These are phyloP conservation scores for Lithobates sylvaticus DNA, from an alignment of 2,797 vertebrate genomes.

Conservation along the genomic window DNA sequence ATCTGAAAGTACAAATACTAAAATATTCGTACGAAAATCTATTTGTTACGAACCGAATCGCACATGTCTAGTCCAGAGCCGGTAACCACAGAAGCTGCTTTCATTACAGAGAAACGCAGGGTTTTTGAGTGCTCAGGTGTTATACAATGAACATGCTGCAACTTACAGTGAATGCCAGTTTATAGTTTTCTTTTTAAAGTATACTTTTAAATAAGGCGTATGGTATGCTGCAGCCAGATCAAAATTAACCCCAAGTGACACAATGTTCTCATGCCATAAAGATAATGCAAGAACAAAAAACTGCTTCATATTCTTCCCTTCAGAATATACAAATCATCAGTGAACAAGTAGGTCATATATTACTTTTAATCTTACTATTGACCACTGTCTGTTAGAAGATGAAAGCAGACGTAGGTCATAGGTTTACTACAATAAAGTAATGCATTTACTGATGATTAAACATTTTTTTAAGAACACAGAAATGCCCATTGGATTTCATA, in stretches of 20 bases:
- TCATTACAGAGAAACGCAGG: too few species aligned
- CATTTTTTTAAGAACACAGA: too few species aligned
- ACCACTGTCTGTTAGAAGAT: neutral
- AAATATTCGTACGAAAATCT: too few species aligned
- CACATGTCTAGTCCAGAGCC: too few species aligned
- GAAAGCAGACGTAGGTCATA: neutral
- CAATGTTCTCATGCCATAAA: neutral
- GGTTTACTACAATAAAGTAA: neutral
- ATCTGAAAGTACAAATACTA: too few species aligned
- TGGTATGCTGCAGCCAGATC: neutral
- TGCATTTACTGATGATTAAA: neutral
- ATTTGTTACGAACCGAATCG: too few species aligned
- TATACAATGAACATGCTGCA: too few species aligned
- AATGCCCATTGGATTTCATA: too few species aligned
- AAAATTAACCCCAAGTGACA: neutral
- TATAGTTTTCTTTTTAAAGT: too few species aligned
- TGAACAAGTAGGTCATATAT: constrained; percentile 13
- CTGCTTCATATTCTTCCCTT: neutral
- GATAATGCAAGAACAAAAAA: constrained; percentile 8
- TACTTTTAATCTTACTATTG: neutral
- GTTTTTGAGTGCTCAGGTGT: too few species aligned
- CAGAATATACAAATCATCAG: constrained; percentile 6
- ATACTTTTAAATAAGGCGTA: neutral
- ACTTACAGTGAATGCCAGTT: too few species aligned
- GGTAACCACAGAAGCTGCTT: too few species aligned